Conservation (phyloP, 2,113 vertebrate species). For the Perca fluviatilis region DNA sequence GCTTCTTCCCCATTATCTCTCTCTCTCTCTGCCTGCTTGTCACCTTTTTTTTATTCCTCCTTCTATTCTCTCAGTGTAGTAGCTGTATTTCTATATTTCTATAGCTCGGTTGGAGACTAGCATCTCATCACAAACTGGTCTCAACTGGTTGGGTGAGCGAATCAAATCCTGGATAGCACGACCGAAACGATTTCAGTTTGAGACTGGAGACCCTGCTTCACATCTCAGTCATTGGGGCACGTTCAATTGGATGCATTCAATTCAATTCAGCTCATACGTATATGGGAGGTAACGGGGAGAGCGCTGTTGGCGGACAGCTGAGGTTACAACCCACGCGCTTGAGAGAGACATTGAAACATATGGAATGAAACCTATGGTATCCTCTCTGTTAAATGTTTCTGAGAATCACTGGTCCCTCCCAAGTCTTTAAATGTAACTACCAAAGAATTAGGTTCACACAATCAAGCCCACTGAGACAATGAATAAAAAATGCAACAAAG, state of each 20-base stretch:
- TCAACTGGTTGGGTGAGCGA: constrained; percentile 73
- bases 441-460: neutral
- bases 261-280: constrained; percentile 63
- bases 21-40: constrained; percentile 46
- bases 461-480: neutral
- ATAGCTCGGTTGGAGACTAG: constrained; percentile 76
- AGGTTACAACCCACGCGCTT: constrained; percentile 39
- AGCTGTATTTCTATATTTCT: constrained; percentile 70
- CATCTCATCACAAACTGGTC: constrained; percentile 78
- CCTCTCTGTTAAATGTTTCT: neutral
- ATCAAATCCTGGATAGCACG: constrained; percentile 73
- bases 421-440: constrained; percentile 2
- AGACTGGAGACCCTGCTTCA: constrained; percentile 61
- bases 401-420: neutral
- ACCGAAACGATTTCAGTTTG: constrained; percentile 72
- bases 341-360: neutral
- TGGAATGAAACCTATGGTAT: constrained; percentile 4
- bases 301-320: constrained; percentile 14
- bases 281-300: constrained; percentile 24
- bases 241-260: constrained; percentile 69
- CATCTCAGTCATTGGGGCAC: constrained; percentile 55
- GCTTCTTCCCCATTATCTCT: constrained; percentile 56
- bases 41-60: constrained; percentile 48
- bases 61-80: constrained; percentile 30
- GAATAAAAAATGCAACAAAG: neutral